Base-by-base conservation (phyloP, 1,140 invertebrate species). In the Bicyclus anynana region DNA sequence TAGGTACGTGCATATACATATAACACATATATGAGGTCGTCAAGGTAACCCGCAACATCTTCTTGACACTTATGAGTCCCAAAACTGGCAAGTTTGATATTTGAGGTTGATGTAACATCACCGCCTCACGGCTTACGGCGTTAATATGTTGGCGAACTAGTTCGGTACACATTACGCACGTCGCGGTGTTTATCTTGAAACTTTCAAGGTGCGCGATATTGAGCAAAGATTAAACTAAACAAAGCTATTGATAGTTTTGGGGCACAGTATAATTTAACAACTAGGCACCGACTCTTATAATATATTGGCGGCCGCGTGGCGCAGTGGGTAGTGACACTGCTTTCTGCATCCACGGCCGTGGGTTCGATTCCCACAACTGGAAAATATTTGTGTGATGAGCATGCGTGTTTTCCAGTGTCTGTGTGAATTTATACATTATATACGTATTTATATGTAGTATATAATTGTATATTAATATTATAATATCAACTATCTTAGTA, bases 61-160 rank as follows among this genome's bases (percentile, higher is more conserved):
- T 67, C 62, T 59, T 58, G 58, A 74, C 72, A 72, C 66, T 65
- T 75, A 73, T 66, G 59, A 74, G 67, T 76, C 72, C 38, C 53
- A 61, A 70, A 77, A 59, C 50, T 53, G 20, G 14, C 14, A 59
- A 53, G 51, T 53, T 53, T 29, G 67, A 64, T 72, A 56, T 69
- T 61, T 66, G 66, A 65, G 62, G 57, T 62, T 58, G 58, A 61
- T 48, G 40, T 52, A 62, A 56, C 62, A 56, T 33, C 48, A 56
- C 33, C 40, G 29, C 18, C 17, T 5, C 42, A 4, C 20, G 17
- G 42, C 20, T 44, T 44, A 44, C 16, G 12, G 37, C 17, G 37
- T 40, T 40, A 40, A 40, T 40, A 49, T 17, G 13, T 49, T 49
- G 6, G 18, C 4, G 12, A n/a, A 49, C 20, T 40, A 52, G 21